Percentiles rank a stretch among this genome's conserved stretches.
Conservation (phyloP, 1,140 invertebrate genomes). For the Papilio machaon region DNA sequence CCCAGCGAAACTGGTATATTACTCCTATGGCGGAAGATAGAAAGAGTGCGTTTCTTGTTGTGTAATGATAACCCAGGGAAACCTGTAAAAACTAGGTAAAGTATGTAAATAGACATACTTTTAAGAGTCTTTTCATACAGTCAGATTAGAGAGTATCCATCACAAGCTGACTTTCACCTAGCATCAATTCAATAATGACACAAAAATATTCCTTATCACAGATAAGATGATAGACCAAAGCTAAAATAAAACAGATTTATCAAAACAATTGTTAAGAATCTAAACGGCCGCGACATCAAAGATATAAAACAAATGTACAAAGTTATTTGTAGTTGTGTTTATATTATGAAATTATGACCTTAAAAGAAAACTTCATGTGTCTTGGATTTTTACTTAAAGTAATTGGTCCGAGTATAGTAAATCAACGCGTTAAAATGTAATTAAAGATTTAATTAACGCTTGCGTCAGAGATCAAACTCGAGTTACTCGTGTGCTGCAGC, state of each 20-base stretch:
- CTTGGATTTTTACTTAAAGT: conserved; percentile 8
- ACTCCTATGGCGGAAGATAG: background rate
- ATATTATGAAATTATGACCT: background rate
- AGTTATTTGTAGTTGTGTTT: background rate
- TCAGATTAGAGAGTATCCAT: too few species aligned
- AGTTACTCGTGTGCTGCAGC: conserved; percentile 13
- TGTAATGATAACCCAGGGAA: background rate
- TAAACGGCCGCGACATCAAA: background rate
- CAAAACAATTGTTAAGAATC: background rate
- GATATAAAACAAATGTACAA: background rate
- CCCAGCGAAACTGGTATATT: too few species aligned
- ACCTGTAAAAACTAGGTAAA: background rate
- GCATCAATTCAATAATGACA: too few species aligned
- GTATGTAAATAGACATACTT: too few species aligned
- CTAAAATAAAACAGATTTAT: background rate
- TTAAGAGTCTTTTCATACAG: too few species aligned
- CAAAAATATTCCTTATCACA: background rate
- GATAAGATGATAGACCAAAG: background rate
- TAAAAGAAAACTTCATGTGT: background rate
- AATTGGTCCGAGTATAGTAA: background rate
- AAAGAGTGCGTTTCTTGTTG: background rate
- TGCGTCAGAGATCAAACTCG: conserved; percentile 14
- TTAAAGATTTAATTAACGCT: conserved; percentile 18
- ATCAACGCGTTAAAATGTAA: conserved; percentile 8
- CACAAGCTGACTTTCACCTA: too few species aligned